Percentiles rank a stretch among this genome's conserved stretches.
These are phyloP conservation scores for Drosophila neotestacea DNA, from an alignment of 2,888 invertebrate species.

Conservation along the genomic window DNA sequence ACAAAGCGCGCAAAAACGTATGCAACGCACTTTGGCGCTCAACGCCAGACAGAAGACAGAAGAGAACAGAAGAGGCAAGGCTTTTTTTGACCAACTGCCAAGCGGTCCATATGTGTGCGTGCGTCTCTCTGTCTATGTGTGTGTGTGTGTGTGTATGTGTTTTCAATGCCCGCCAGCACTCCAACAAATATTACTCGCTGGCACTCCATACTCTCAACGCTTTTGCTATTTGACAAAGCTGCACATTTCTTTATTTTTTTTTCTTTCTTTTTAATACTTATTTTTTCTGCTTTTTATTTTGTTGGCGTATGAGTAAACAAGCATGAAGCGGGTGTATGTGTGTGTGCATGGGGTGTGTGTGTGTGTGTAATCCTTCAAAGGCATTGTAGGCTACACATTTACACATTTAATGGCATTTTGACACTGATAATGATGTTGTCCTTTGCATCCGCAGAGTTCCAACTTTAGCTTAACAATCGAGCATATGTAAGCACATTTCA, in stretches of 20 bases:
- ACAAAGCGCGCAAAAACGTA: conserved; percentile 76
- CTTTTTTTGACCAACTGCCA: conserved; percentile 72
- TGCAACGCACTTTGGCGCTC: conserved; percentile 77
- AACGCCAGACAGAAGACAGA: conserved; percentile 46
- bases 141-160: conserved; percentile 30
- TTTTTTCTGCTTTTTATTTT: conserved; percentile 39
- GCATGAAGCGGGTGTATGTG: conserved; percentile 25
- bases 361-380: conserved; percentile 72
- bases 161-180: conserved; percentile 78
- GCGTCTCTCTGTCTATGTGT: conserved; percentile 14
- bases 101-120: conserved; percentile 37
- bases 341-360: conserved; percentile 20
- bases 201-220: conserved; percentile 19
- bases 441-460: conserved; percentile 59
- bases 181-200: conserved; percentile 34
- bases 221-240: conserved; percentile 73
- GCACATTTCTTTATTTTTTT: conserved; percentile 56
- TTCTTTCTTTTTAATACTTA: conserved; percentile 22
- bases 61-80: conserved; percentile 21
- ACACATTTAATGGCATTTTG: conserved; percentile 78
- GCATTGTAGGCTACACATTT: conserved; percentile 64
- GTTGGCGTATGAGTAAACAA: conserved; percentile 47
- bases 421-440: conserved; percentile 78
- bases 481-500: conserved; percentile 9
- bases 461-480: conserved; percentile 17